Evolutionary conservation across 2,797 vertebrate species (phyloP).

Genomic region (Enteromius thamalakanensis): DNA sequence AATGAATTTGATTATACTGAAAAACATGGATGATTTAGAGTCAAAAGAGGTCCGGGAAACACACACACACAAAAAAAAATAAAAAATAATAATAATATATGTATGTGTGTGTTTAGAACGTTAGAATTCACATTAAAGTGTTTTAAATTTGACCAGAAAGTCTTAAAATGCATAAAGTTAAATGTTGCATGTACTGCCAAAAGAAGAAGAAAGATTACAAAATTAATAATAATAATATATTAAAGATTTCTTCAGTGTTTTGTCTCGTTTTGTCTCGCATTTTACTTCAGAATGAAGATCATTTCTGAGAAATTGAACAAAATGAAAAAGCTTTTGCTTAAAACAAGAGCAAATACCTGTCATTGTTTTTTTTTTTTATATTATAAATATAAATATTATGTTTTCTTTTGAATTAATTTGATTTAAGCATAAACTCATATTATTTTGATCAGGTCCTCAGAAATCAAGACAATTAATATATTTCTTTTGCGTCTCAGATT

Average conservation of each 20-base stretch:
- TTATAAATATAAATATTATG: fast-evolving
- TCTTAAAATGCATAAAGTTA: too few relatives aligned
- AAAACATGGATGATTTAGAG: too few relatives aligned
- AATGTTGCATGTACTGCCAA: too few relatives aligned
- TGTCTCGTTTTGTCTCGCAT: neutral
- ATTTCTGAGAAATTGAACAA: neutral
- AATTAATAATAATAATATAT: too few relatives aligned
- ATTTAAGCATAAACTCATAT: neutral
- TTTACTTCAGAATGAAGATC: neutral
- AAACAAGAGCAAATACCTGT: neutral
- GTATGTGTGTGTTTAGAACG: too few relatives aligned
- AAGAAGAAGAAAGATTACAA: too few relatives aligned
- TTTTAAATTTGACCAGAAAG: too few relatives aligned
- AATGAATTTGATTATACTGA: neutral
- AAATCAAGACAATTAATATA: neutral
- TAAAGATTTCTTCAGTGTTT: neutral
- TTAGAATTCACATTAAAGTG: too few relatives aligned
- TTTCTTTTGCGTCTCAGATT: neutral
- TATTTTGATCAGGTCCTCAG: neutral
- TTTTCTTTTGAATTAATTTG: neutral
- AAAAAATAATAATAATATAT: too few relatives aligned
- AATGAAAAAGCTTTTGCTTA: neutral
- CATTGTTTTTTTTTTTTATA: neutral
- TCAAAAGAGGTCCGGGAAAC: too few relatives aligned
- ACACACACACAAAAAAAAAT: too few relatives aligned